Evolutionary conservation across 2,888 invertebrate genomes (phyloP).

Genomic region (Tenthredo notha): DNA sequence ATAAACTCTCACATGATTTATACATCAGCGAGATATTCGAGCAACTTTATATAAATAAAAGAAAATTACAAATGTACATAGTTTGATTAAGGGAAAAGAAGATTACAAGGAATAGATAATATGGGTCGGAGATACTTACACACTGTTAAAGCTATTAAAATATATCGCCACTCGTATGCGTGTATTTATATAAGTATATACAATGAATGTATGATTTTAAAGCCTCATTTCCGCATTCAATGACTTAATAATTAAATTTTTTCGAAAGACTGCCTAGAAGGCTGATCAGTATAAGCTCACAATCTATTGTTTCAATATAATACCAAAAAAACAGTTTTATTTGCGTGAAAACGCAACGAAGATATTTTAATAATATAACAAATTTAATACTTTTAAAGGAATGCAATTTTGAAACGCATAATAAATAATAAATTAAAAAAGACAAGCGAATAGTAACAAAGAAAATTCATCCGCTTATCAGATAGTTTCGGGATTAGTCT

Average conservation of each 20-base stretch:
- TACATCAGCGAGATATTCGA: not conserved
- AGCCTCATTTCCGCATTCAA: constrained; percentile 25
- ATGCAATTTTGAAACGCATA: constrained; percentile 47
- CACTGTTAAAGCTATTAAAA: constrained; percentile 38
- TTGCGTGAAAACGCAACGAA: constrained; percentile 3
- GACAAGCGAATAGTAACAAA: not conserved
- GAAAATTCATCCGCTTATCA: constrained; percentile 8
- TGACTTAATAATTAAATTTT: not conserved
- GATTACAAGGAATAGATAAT: not conserved
- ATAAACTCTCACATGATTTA: not conserved
- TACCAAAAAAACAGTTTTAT: not conserved
- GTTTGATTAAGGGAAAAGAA: constrained; percentile 13
- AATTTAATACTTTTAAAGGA: constrained; percentile 45
- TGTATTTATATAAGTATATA: constrained; percentile 39
- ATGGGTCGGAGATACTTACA: constrained; percentile 31
- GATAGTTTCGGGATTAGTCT: constrained; percentile 61
- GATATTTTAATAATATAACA: not conserved
- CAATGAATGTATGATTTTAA: constrained; percentile 27
- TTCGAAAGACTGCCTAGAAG: not conserved
- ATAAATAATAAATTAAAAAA: constrained; percentile 31
- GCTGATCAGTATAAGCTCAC: not conserved
- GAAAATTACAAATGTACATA: constrained; percentile 49
- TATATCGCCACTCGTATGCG: constrained; percentile 10
- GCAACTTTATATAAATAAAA: constrained; percentile 25
- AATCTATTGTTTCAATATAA: not conserved